Evolutionary conservation across 2,888 invertebrate species (phyloP).

Genomic region (Pristionchus japonicus): DNA sequence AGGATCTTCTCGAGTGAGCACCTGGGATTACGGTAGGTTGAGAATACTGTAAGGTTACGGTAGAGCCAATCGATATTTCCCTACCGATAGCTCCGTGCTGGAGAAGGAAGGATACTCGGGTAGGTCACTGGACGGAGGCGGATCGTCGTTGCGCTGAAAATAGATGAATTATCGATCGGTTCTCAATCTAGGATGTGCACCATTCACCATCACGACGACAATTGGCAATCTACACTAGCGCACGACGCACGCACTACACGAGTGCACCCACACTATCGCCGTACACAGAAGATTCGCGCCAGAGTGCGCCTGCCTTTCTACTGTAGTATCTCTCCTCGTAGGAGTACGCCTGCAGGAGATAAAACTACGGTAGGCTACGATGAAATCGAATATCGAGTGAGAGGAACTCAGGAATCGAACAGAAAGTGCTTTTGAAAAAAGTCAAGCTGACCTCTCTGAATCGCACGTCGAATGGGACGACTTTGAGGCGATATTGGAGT

Average conservation of each 20-base stretch:
- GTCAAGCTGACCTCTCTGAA: slow-evolving; percentile 57
- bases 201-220: not conserved
- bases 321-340: slow-evolving; percentile 43
- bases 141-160: slow-evolving; percentile 53
- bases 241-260: not conserved
- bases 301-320: not conserved
- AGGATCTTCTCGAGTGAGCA: slow-evolving; percentile 62
- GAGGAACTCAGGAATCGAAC: not conserved
- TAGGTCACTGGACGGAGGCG: slow-evolving; percentile 46
- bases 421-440: not conserved
- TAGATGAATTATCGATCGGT: not conserved
- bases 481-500: slow-evolving; percentile 57
- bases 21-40: slow-evolving; percentile 48
- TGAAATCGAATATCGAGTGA: not conserved
- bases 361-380: not conserved
- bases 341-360: slow-evolving; percentile 39
- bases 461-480: slow-evolving; percentile 65
- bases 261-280: slow-evolving; percentile 24
- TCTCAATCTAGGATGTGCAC: not conserved
- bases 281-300: slow-evolving; percentile 43
- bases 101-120: slow-evolving; percentile 62
- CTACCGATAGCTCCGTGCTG: slow-evolving; percentile 61
- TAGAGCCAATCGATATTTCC: not conserved
- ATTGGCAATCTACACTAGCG: not conserved
- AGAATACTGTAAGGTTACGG: not conserved